A percentile compares a stretch with the other conserved stretches of the same genome.
Evolutionary conservation across 2,888 invertebrate genomes (phyloP).

Genomic region (Pheosia tremula): DNA sequence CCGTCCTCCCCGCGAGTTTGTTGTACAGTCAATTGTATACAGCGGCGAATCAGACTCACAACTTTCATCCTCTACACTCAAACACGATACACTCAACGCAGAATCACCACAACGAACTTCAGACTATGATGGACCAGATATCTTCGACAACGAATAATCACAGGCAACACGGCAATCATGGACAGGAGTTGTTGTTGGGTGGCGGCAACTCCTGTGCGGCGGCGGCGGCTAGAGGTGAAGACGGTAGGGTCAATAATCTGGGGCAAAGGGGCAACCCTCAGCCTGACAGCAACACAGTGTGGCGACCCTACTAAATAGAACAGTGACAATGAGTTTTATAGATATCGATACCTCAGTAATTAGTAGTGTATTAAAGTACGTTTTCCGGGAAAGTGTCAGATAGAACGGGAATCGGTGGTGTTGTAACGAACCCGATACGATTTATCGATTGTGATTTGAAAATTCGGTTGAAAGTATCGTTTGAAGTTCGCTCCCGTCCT

Average conservation of each 20-base stretch:
- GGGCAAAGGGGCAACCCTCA: slow-evolving; percentile 86
- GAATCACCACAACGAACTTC: slow-evolving; percentile 88
- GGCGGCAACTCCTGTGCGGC: slow-evolving; percentile 85
- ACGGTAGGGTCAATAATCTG: slow-evolving; percentile 82
- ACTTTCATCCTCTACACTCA: slow-evolving; percentile 88
- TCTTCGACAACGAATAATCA: slow-evolving; percentile 86
- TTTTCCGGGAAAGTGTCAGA: slow-evolving; percentile 34
- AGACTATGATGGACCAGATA: slow-evolving; percentile 91
- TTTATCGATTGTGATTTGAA: slow-evolving; percentile 52
- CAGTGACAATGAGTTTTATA: slow-evolving; percentile 1
- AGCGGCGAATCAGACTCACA: slow-evolving; percentile 90
- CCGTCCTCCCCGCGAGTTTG: slow-evolving; percentile 91
- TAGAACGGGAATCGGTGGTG: slow-evolving; percentile 16
- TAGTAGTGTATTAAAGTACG: slow-evolving; percentile 28
- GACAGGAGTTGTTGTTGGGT: slow-evolving; percentile 79
- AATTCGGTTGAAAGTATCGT: slow-evolving; percentile 50
- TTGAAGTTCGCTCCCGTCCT: slow-evolving; percentile 75
- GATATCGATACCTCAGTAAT: slow-evolving; percentile 1
- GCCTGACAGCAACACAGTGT: slow-evolving; percentile 88
- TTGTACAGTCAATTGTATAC: slow-evolving; percentile 94
- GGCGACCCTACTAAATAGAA: slow-evolving; percentile 88
- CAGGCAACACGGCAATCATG: slow-evolving; percentile 73
- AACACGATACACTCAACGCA: slow-evolving; percentile 86
- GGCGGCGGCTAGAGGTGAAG: slow-evolving; percentile 84
- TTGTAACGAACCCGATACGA: slow-evolving; percentile 67